Percentiles rank a stretch among this genome's conserved stretches.
phyloP scores from a whole-genome alignment of 2,888 invertebrate genomes.

The Kryphioiulus occultus region DNA sequence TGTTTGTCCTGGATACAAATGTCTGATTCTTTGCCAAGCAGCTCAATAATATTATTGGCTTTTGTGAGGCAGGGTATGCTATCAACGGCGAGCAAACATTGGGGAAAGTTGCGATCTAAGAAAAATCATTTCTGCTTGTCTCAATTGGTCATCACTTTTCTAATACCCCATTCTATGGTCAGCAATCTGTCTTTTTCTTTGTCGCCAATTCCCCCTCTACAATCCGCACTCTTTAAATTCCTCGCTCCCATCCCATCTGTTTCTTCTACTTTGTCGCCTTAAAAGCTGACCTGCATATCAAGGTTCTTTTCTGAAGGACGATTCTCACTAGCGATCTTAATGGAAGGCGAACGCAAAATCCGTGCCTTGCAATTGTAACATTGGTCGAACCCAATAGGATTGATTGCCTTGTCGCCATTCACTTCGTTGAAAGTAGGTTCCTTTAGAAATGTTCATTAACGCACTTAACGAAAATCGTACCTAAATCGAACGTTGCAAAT shows the following conservation, averaged over 20 bases:
- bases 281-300: conserved; percentile 21
- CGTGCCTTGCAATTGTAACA: conserved; percentile 28
- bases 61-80: background rate
- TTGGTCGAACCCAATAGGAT: background rate
- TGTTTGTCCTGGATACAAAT: conserved; percentile 46
- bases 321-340: conserved; percentile 15
- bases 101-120: conserved; percentile 3
- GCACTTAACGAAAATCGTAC: background rate
- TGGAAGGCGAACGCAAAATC: background rate
- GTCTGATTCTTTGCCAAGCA: conserved; percentile 42
- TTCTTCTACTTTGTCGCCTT: conserved; percentile 18
- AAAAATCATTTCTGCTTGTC: conserved; percentile 45
- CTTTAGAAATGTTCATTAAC: background rate
- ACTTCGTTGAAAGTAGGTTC: background rate
- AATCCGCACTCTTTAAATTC: conserved; percentile 27
- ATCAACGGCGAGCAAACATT: conserved; percentile 44
- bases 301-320: background rate
- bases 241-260: conserved; percentile 24
- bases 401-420: background rate
- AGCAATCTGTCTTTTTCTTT: conserved; percentile 45
- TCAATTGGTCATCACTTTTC: conserved; percentile 47
- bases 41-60: conserved; percentile 39
- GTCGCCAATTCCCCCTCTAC: background rate
- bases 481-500: background rate
- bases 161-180: conserved; percentile 47